Evolutionary conservation across 2,113 vertebrate species (phyloP), one percentile per base, ranked within the genome.

Genomic region (Peromyscus californicus): DNA sequence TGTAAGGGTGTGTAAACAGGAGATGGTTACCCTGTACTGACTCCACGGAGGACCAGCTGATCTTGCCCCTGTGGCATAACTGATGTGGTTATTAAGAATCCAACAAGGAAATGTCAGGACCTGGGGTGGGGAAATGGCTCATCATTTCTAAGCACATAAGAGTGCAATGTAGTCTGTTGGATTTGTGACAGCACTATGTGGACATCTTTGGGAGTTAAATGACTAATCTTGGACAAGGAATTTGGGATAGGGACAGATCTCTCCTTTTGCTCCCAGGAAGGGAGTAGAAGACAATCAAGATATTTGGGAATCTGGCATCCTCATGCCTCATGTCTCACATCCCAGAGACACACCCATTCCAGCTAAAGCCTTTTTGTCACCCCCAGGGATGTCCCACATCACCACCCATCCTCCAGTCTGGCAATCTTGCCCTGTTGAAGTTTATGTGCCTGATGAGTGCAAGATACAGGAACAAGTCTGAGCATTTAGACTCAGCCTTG

Each of bases 51-150:
- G n/a, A 26, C 72, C 26, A 57, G 39, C 31, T 0, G 29, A 21
- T 10, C 31, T 45, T 24, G 75, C 10, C n/a, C 24, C 15, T 51
- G 16, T 0, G 1, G 6, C 12, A 4, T 7, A 63, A 87, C 45
- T 57, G 57, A 19, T 76, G n/a, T 39, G 15, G 36, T 74, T 83
- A 31, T 0, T 9, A 48, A 33, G 7, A 75, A 10, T 12, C 4
- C 31, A 15, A 29, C 10, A 13, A 87, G 70, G 22, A 51, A 80
- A 86, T 83, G 7, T 67, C 31, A 19, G 61, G 36, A 36, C 48
- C 63, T 11, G 15, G 82, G 11, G 15, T 13, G 33, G 48, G 51
- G 42, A 88, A 51, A 51, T 0, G 45, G 31, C 67, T 89, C 45
- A 22, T n/a, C 85, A 12, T 22, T 61, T 69, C 19, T 74, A 92